Evolutionary conservation across 2,797 vertebrate genomes (phyloP).

Genomic region (Bucorvus abyssinicus): DNA sequence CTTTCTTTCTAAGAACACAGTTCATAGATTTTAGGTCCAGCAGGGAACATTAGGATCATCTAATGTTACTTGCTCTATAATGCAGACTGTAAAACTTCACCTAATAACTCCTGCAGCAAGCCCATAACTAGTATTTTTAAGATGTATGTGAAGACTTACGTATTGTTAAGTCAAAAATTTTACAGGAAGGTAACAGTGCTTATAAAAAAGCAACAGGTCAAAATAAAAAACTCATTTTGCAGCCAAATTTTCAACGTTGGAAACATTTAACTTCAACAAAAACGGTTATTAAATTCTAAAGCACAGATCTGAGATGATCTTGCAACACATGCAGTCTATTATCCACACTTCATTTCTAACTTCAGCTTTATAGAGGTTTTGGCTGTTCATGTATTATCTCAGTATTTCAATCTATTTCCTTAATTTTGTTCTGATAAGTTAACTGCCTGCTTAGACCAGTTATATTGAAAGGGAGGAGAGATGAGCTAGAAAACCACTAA

Average conservation of each 20-base stretch:
- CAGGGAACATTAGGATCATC: not conserved
- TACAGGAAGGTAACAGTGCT: not conserved
- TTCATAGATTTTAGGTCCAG: not conserved
- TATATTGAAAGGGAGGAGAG: not conserved
- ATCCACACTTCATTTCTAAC: not conserved
- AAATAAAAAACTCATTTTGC: not conserved
- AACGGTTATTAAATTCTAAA: not conserved
- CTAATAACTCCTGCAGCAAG: not conserved
- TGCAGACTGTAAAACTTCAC: not conserved
- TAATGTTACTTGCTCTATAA: not conserved
- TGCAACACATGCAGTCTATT: not conserved
- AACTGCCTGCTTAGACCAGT: not conserved
- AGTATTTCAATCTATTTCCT: not conserved
- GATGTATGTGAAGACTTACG: accelerated
- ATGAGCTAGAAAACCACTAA: not conserved
- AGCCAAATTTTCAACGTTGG: not conserved
- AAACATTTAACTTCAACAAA: not conserved
- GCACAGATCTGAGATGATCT: not conserved
- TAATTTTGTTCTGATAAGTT: not conserved
- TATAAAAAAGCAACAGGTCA: not conserved
- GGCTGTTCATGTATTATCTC: not conserved
- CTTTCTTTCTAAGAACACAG: not conserved
- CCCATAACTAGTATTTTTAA: not conserved
- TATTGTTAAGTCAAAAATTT: not conserved
- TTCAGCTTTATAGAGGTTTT: not conserved